Evolutionary conservation across 2,888 invertebrate species (phyloP), one percentile per base, ranked within the genome.

Genomic region (Chirona hameri): DNA sequence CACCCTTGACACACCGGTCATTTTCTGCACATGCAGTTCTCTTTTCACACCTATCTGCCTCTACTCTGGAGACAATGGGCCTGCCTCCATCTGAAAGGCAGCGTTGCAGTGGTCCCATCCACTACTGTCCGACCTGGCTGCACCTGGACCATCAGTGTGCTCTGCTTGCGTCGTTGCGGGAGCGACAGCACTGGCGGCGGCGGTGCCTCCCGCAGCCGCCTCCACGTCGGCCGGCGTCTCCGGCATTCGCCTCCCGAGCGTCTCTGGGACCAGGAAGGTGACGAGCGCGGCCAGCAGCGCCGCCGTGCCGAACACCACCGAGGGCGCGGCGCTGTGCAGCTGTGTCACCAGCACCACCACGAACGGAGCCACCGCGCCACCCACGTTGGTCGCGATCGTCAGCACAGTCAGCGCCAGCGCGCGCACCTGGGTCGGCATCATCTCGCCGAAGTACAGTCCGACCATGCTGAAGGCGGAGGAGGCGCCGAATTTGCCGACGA

Each of bases 341-440:
- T 81, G 57, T 55, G 82, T 76, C 60, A 83, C 83, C 81, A 83
- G 83, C 81, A 84, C 85, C 84, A 88, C 85, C 69, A 88, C 84
- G 85, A 89, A 88, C n/a, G 89, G 89, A 31, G 89, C 89, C 29
- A 89, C 85, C 57, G 90, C 87, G 81, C 88, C 89, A 1, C 90
- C 90, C 27, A 90, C 86, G 84, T 89, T 87, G 10, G 89, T 89
- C 10, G 72, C 27, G 10, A 14, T 1, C 72, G 9, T 14, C 29
- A 10, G 0, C 72, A 72, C 27, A 0, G 29, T 29, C 15, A 0
- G 18, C 31, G 72, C 85, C 89, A 88, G 85, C 89, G 88, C 1
- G 89, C 88, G 86, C 90, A 90, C 15, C 89, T 85, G 48, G 90
- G 72, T 72, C 29, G 72, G 72, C 10, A 72, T 18, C 10, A 10